Conservation (phyloP, 2,113 vertebrate genomes). For the Aptenodytes patagonicus region DNA sequence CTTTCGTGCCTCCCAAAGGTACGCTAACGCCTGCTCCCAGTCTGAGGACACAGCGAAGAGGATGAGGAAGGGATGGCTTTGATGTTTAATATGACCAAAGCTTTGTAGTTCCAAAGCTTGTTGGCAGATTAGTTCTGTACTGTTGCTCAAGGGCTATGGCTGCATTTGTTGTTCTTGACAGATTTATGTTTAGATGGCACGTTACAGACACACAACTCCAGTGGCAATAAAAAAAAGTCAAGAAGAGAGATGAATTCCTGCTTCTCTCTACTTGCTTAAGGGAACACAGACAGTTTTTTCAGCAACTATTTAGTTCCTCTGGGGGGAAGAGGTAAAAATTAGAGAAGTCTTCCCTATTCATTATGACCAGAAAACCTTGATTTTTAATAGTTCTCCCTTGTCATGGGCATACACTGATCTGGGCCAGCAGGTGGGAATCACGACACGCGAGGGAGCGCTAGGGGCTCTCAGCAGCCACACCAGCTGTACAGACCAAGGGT, state of each 20-base stretch:
- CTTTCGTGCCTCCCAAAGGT: neutral
- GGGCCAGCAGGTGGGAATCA: neutral
- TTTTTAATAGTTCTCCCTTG: neutral
- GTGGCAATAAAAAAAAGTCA: neutral
- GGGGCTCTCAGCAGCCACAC: neutral
- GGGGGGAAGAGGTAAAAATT: neutral
- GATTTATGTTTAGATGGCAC: neutral
- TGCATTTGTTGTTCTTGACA: neutral
- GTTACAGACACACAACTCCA: neutral
- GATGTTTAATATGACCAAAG: neutral
- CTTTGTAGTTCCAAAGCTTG: neutral
- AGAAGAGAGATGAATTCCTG: neutral
- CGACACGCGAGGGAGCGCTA: fast-evolving
- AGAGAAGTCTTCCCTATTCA: neutral
- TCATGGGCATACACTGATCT: neutral
- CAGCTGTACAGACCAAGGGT: neutral
- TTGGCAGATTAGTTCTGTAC: neutral
- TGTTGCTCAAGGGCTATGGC: neutral
- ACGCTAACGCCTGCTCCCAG: neutral
- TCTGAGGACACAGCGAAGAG: neutral
- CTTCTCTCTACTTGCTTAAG: neutral
- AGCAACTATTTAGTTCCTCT: neutral
- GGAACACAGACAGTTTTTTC: neutral
- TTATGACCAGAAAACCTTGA: neutral
- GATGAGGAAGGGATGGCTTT: neutral